Evolutionary conservation across 2,113 vertebrate species (phyloP).

Genomic region (Azemiops feae): DNA sequence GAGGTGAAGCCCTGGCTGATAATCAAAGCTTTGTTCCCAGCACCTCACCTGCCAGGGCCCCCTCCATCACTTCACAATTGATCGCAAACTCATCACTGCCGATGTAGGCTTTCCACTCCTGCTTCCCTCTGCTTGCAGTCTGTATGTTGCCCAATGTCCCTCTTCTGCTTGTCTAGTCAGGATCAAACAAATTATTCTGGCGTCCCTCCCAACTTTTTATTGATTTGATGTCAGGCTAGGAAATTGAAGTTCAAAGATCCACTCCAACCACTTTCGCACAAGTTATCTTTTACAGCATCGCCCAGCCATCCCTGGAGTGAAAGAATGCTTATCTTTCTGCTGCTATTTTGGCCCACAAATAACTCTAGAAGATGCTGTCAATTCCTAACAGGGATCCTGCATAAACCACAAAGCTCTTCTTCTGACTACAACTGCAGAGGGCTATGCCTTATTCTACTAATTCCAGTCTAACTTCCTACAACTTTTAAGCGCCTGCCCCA

Average conservation of each 20-base stretch:
- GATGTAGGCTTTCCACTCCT: background rate
- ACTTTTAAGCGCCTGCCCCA: background rate
- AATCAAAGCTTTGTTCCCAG: background rate
- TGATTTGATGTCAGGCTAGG: background rate
- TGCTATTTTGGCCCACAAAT: background rate
- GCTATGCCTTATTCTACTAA: background rate
- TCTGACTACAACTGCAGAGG: background rate
- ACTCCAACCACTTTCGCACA: background rate
- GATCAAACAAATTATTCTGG: background rate
- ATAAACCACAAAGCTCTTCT: background rate
- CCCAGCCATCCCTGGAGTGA: background rate
- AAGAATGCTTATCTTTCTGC: background rate
- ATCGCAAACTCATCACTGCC: background rate
- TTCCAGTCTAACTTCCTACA: background rate
- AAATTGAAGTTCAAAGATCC: background rate
- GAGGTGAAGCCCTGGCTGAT: background rate
- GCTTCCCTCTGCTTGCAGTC: background rate
- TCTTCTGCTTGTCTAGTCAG: background rate
- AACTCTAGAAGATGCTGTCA: background rate
- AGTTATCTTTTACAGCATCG: background rate
- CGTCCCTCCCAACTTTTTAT: background rate
- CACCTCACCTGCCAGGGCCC: background rate
- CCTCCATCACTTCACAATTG: background rate
- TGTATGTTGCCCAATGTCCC: background rate
- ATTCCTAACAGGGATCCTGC: background rate